A percentile compares a stretch with the other conserved stretches of the same genome.
Evolutionary conservation across 2,113 vertebrate species (phyloP).

Genomic region (Brachionichthys hirsutus): DNA sequence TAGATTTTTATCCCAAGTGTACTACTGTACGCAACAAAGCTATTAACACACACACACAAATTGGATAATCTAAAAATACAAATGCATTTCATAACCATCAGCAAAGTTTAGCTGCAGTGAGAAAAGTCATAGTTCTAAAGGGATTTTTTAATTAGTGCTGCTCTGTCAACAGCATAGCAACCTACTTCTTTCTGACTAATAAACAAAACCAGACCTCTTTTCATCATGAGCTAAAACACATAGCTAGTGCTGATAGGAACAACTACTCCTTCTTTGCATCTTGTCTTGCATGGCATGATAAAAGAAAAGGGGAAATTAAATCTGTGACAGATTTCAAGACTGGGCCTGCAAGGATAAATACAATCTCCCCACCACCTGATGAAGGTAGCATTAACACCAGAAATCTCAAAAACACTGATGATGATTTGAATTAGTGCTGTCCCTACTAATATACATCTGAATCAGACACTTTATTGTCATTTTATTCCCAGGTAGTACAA

Average conservation of each 20-base stretch:
- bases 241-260: conserved; percentile 39
- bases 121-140: conserved; percentile 37
- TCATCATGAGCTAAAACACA: conserved; percentile 55
- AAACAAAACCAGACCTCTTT: conserved; percentile 59
- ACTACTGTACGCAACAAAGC: conserved; percentile 15
- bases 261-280: conserved; percentile 36
- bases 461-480: background rate
- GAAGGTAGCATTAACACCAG: too few species aligned
- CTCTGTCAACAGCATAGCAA: conserved; percentile 55
- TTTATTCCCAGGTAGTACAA: too few species aligned
- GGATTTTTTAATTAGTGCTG: conserved; percentile 57
- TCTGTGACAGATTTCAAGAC: conserved; percentile 38
- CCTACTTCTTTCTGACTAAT: conserved; percentile 49
- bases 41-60: conserved; percentile 18
- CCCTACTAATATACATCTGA: background rate
- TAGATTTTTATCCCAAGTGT: conserved; percentile 8
- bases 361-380: too few species aligned
- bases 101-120: conserved; percentile 51
- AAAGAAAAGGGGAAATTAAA: conserved; percentile 53
- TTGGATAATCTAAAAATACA: conserved; percentile 66
- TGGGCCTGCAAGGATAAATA: conserved; percentile 20
- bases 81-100: conserved; percentile 50
- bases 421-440: too few species aligned
- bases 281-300: conserved; percentile 29
- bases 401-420: too few species aligned